Base-by-base conservation (phyloP, 1,140 invertebrate genomes). In the Drosophila takahashii region DNA sequence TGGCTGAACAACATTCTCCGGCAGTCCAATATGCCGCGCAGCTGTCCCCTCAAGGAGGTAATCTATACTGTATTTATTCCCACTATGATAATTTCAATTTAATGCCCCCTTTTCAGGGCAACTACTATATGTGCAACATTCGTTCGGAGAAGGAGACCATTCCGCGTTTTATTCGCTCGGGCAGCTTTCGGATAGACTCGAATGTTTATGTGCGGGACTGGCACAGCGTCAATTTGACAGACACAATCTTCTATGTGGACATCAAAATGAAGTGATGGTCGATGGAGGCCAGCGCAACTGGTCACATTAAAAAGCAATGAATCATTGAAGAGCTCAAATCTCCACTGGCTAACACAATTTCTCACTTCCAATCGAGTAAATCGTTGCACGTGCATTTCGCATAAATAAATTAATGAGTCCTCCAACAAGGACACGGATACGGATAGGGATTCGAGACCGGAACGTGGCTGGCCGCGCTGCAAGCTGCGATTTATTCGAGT, bases 401-500 rank as follows among this genome's bases (percentile, higher is more conserved):
- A 90, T 90, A 90, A 90, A 90, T 90, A 90, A 83, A 90, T 90
- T 90, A 90, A 90, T 90, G 87, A 90, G 81, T 66, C 39, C 42
- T 27, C 34, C 54, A 57, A 52, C 41, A 26, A 39, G 61, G 52
- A 79, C 67, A 44, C 45, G 56, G 51, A 65, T 41, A 54, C n/a
- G 54, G 48, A 67, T 47, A 61, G 22, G 15, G n/a, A 29, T 47
- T 47, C n/a, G 11, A 27, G 45, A 7, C 13, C 45, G 22, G 53
- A 41, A 53, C 73, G 39, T 57, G 72, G 42, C 29, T 36, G 57
- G 47, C 32, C 36, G 15, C 52, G 51, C 58, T 66, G 77, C 59
- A 59, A 32, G 74, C 72, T 81, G 84, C 73, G 65, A 89, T 90
- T 89, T 89, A 89, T 89, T 80, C 85, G 73, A 89, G 60, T 77